These are phyloP conservation scores for Schizopygopsis malacanthus DNA, from an alignment of 2,797 vertebrate genomes.

Conservation along the genomic window DNA sequence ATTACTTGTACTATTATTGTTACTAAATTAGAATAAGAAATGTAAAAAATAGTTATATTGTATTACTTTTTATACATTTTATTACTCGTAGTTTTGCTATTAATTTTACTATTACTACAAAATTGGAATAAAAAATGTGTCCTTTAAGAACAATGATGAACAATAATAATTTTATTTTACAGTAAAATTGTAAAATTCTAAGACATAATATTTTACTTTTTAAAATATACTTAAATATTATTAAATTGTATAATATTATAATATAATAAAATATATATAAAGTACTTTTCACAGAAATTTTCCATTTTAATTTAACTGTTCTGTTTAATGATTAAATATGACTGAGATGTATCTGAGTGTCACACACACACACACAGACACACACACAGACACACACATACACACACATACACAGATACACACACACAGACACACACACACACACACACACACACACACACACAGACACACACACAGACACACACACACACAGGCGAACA, in stretches of 20 bases:
- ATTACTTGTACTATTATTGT: not conserved
- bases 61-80: not conserved
- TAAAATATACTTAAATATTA: not conserved
- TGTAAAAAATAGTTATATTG: not conserved
- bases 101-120: not conserved
- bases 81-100: not conserved
- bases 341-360: not conserved
- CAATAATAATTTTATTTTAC: not conserved
- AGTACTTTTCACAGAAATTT: not conserved
- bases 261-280: not conserved
- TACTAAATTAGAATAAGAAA: not conserved
- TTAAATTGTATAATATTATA: not conserved
- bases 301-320: not conserved
- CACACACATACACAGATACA: too few species aligned
- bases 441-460: too few species aligned
- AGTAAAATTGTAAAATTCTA: not conserved
- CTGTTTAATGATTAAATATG: not conserved
- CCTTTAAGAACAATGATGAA: not conserved
- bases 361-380: too few species aligned
- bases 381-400: too few species aligned
- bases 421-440: too few species aligned
- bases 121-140: not conserved
- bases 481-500: too few species aligned
- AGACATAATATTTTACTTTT: not conserved
- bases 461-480: too few species aligned